Percentiles rank a stretch among this genome's conserved stretches.
Evolutionary conservation across 2,113 vertebrate genomes (phyloP).

Genomic region (Macquaria australasica): DNA sequence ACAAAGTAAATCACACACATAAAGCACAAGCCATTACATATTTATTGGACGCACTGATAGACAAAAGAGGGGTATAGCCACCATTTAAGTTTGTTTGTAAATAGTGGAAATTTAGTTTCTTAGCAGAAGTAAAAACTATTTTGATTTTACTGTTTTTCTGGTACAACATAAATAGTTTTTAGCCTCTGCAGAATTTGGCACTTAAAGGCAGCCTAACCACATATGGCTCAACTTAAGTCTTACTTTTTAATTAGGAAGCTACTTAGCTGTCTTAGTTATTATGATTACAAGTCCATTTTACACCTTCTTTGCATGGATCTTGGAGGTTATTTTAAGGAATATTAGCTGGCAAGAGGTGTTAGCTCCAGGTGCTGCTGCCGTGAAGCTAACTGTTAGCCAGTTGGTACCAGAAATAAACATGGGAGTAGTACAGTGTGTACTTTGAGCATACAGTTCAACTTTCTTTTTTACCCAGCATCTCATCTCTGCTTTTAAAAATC

Average conservation of each 20-base stretch:
- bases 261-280: slow-evolving; percentile 50
- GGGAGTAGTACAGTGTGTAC: slow-evolving; percentile 30
- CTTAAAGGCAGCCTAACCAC: slow-evolving; percentile 23
- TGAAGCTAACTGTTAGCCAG: slow-evolving; percentile 52
- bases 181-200: slow-evolving; percentile 44
- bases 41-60: neutral
- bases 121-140: neutral
- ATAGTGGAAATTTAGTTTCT: neutral
- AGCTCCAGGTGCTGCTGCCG: slow-evolving; percentile 61
- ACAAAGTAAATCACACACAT: slow-evolving; percentile 17
- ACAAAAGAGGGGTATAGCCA: neutral
- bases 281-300: slow-evolving; percentile 58
- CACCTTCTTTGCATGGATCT: slow-evolving; percentile 60
- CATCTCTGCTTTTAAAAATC: slow-evolving; percentile 14
- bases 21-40: neutral
- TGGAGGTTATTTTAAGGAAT: slow-evolving; percentile 63
- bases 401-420: slow-evolving; percentile 61
- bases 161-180: slow-evolving; percentile 42
- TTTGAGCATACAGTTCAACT: slow-evolving; percentile 20
- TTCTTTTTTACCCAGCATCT: slow-evolving; percentile 11
- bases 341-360: slow-evolving; percentile 59
- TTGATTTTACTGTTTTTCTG: neutral
- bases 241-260: slow-evolving; percentile 55
- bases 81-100: neutral
- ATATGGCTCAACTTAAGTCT: slow-evolving; percentile 47